Base-by-base conservation (phyloP, 2,888 invertebrate species). In the Drosophila mimetica region DNA sequence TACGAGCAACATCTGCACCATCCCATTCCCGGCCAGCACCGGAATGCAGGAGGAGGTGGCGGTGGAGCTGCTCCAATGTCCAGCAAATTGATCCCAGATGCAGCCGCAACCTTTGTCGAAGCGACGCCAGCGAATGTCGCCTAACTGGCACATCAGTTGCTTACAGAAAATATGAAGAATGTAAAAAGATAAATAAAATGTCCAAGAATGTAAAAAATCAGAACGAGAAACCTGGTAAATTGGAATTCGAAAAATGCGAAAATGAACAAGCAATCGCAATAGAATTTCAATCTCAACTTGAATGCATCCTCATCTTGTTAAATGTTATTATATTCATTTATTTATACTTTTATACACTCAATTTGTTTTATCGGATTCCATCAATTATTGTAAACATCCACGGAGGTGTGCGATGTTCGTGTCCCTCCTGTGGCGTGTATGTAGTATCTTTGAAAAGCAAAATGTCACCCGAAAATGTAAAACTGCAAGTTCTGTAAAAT, bases 171-270 rank as follows among this genome's bases (percentile, higher is more conserved):
- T 2, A 13, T 9, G 37, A 47, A 22, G 22, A 30, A 22, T 47
- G 11, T n/a, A 32, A 22, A n/a, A 14, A 30, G n/a, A 37, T 25
- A 41, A n/a, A 39, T 20, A 30, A 25, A 7, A 39, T 55, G n/a
- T 47, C 25, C 32, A 6, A 18, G 7, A 57, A 39, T 39, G 37
- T 30, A 34, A 5, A 22, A 5, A 44, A 58, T 32, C 50, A 39
- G 14, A 61, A 48, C 48, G 20, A 28, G 20, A 25, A 57, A 28
- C 28, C 34, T 64, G 76, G 69, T 79, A 79, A 83, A 73, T 71
- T 73, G 60, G 51, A 71, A 47, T 58, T 71, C 59, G 58, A 60
- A 34, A 20, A 39, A n/a, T 22, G n/a, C n/a, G 5, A 11, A 30
- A 32, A 25, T 16, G 44, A 44, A 14, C 25, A 53, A 14, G 30